A percentile compares a stretch with the other conserved stretches of the same genome.
phyloP scores from a whole-genome alignment of 1,140 invertebrate genomes.

The Luehdorfia chinensis region DNA sequence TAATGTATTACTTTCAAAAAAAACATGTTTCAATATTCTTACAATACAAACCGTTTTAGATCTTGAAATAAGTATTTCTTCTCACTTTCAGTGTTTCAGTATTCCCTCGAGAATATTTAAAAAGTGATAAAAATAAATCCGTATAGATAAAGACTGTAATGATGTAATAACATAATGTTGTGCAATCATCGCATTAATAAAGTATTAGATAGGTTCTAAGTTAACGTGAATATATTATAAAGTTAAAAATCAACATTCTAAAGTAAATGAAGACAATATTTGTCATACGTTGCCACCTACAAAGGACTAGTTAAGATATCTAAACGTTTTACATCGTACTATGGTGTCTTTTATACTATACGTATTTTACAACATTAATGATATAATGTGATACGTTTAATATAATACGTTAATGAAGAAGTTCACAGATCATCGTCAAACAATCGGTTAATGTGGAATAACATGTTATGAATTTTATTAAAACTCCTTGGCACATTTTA shows the following conservation, averaged over 20 bases:
- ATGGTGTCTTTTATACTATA: not conserved
- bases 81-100: too few relatives aligned
- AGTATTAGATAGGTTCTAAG: slow-evolving; percentile 12
- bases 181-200: slow-evolving; percentile 10
- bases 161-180: slow-evolving; percentile 7
- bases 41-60: too few relatives aligned
- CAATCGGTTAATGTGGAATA: slow-evolving; percentile 4
- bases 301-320: slow-evolving; percentile 8
- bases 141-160: slow-evolving; percentile 14
- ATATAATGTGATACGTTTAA: not conserved
- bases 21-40: too few relatives aligned
- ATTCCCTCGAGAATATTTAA: too few relatives aligned
- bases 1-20: too few relatives aligned
- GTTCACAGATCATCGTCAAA: slow-evolving; percentile 6
- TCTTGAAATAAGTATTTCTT: too few relatives aligned
- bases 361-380: not conserved
- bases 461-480: slow-evolving; percentile 9
- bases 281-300: slow-evolving; percentile 1
- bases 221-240: slow-evolving; percentile 14
- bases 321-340: too few relatives aligned
- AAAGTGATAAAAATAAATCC: not conserved
- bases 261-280: slow-evolving; percentile 8
- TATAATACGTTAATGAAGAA: not conserved
- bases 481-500: slow-evolving; percentile 9
- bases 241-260: slow-evolving; percentile 2